phyloP scores from a whole-genome alignment of 2,113 vertebrate genomes.

The Eulemur macaco region DNA sequence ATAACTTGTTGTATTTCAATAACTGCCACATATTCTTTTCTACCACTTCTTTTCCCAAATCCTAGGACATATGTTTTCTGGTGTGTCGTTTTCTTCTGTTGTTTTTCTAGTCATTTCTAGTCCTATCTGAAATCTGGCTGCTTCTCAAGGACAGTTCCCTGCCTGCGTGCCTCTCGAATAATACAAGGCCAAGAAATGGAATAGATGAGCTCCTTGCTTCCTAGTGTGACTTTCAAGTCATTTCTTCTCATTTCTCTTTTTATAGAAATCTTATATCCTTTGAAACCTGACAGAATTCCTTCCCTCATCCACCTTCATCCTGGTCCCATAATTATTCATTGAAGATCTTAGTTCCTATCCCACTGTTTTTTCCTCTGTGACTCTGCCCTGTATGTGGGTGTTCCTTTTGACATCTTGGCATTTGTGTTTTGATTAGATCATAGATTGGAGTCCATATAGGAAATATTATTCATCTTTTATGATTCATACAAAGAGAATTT shows the following conservation, averaged over 20 bases:
- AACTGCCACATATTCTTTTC: neutral
- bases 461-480: neutral
- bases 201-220: neutral
- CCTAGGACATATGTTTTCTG: neutral
- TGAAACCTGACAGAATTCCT: neutral
- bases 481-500: neutral
- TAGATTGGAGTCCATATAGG: neutral
- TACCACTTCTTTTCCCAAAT: neutral
- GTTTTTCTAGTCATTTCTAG: neutral
- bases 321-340: neutral
- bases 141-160: neutral
- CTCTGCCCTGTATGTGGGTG: neutral
- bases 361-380: neutral
- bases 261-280: neutral
- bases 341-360: neutral
- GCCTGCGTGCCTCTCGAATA: neutral
- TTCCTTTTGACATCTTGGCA: neutral
- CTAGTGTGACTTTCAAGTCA: neutral
- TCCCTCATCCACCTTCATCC: neutral
- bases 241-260: conserved; percentile 13
- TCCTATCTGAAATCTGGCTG: neutral
- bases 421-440: neutral
- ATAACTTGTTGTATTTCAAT: neutral
- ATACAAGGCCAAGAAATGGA: neutral
- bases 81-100: neutral